Conservation (phyloP, 2,888 invertebrate genomes). For the Byasa hedistus region DNA sequence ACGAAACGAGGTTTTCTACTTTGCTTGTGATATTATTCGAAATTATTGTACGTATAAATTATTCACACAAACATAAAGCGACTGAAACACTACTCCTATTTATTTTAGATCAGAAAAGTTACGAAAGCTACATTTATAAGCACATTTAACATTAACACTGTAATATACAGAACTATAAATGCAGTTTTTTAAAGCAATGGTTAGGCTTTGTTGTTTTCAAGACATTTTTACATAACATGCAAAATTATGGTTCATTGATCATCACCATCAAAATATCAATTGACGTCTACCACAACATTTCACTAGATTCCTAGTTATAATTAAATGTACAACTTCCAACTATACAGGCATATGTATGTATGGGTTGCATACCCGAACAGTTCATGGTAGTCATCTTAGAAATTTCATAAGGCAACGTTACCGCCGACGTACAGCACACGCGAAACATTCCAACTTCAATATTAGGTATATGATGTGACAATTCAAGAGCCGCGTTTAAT, state of each 20-base stretch:
- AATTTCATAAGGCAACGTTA: not conserved
- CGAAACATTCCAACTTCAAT: not conserved
- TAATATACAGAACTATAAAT: too few relatives aligned
- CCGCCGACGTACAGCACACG: not conserved
- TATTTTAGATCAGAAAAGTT: too few relatives aligned
- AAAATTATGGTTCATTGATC: too few relatives aligned
- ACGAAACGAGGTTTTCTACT: not conserved
- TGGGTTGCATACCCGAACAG: not conserved
- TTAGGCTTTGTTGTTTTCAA: too few relatives aligned
- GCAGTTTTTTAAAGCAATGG: too few relatives aligned
- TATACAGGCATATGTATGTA: not conserved
- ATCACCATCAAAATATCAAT: too few relatives aligned
- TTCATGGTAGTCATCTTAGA: not conserved
- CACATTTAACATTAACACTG: too few relatives aligned
- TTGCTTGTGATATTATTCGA: not conserved
- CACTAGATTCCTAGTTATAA: not conserved
- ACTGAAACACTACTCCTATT: too few relatives aligned
- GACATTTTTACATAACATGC: too few relatives aligned
- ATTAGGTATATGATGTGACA: constrained; percentile 8
- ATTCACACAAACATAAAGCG: not conserved
- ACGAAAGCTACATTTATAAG: too few relatives aligned
- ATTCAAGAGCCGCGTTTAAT: constrained; percentile 3
- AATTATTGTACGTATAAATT: not conserved
- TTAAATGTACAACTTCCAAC: not conserved
- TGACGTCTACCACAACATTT: not conserved